phyloP scores from a whole-genome alignment of 2,113 vertebrate species.

The Coracopsis vasa region DNA sequence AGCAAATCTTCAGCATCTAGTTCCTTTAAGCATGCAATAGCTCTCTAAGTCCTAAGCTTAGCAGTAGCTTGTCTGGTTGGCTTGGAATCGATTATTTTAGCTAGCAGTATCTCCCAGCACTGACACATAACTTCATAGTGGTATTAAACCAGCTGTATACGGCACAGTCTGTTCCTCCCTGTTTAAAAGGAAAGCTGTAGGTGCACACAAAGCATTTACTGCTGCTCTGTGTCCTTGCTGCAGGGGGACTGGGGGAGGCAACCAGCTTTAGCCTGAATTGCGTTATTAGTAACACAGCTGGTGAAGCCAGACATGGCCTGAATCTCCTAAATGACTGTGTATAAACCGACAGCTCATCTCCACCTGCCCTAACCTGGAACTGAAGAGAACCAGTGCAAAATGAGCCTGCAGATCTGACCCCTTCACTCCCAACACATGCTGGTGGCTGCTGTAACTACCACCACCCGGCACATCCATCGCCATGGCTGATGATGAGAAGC shows the following conservation, averaged over 20 bases:
- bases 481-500: neutral
- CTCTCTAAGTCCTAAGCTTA: neutral
- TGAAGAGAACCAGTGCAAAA: neutral
- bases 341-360: neutral
- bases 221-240: neutral
- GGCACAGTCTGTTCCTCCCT: neutral
- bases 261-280: neutral
- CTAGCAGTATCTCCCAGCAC: neutral
- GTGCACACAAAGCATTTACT: neutral
- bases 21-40: neutral
- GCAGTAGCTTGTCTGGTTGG: neutral
- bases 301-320: neutral
- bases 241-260: neutral
- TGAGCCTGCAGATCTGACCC: neutral
- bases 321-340: rapidly evolving
- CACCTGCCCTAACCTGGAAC: neutral
- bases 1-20: neutral
- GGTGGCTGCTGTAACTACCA: neutral
- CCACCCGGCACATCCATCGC: neutral
- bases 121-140: rapidly evolving
- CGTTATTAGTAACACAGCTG: rapidly evolving
- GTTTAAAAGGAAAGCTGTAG: neutral
- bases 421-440: rapidly evolving
- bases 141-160: neutral
- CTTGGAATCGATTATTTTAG: neutral